Evolutionary conservation across 2,888 invertebrate species (phyloP), one percentile per base, ranked within the genome.

Genomic region (Apamea monoglypha): DNA sequence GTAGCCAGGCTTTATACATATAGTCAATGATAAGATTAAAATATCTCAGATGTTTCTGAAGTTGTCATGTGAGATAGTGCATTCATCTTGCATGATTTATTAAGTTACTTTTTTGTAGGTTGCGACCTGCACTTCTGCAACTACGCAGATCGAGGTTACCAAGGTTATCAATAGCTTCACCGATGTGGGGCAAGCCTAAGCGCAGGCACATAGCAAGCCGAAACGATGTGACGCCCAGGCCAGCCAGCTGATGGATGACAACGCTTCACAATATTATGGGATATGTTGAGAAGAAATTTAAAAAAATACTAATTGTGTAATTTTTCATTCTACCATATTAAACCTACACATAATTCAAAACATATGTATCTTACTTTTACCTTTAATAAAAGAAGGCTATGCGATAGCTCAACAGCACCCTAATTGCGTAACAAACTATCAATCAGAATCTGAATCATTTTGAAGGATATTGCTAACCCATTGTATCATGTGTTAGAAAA

Each of bases 1-100:
- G 25, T 72, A 8, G 36, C 44, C 1, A 68, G 32, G 63, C 59
- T 63, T 91, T 93, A 88, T 93, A n/a, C n/a, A n/a, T n/a, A 93
- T 93, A 92, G 29, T 29, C 25, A n/a, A 25, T 8, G 73, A 80
- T 75, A 44, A 82, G 87, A 84, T 86, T 18, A 88, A 87, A 85
- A 53, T 87, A 85, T 81, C 76, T 21, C 3, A 63, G 44, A 61
- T 76, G 70, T 67, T 86, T 76, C 66, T 76, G 50, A 67, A 73
- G 50, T 66, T 84, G 82, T 88, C 90, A 88, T 82, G 72, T 73
- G 82, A 89, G 84, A 89, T 83, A 76, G 40, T 75, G 21, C 63
- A 72, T 71, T 86, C 79, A 82, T 88, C 80, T 67, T 63, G 81
- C 74, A 70, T 79, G n/a, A 76, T 79, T 87, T 72, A 44, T 71